These are phyloP conservation scores for Hirtodrosophila alboralis DNA, from an alignment of 2,888 invertebrate species.

Conservation along the genomic window DNA sequence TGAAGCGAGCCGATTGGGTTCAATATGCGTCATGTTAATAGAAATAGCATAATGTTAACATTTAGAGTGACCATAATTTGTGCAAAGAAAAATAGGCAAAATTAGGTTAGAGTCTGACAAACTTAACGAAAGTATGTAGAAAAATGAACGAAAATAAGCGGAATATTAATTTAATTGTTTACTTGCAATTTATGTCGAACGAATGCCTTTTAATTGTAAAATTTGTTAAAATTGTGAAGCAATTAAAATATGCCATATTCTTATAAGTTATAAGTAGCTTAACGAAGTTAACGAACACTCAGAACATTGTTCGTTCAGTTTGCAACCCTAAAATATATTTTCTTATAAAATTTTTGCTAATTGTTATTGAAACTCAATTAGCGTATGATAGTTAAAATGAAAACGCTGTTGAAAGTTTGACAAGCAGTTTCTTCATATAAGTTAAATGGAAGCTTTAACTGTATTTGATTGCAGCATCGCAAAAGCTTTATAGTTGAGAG, in stretches of 20 bases:
- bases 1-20: constrained; percentile 35
- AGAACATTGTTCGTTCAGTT: no score
- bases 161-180: no score
- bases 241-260: no score
- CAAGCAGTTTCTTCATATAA: constrained; percentile 1
- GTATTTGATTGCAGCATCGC: constrained; percentile 23
- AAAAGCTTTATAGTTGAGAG: neutral
- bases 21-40: constrained; percentile 12
- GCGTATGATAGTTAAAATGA: neutral
- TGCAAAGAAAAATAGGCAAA: no score
- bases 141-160: no score
- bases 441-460: neutral
- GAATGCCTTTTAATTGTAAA: no score
- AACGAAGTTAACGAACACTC: no score
- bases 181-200: no score
- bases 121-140: no score
- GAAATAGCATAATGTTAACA: neutral
- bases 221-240: no score
- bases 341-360: neutral
- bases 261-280: no score
- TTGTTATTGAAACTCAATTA: constrained; percentile 2
- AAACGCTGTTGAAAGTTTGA: constrained; percentile 1
- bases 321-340: neutral
- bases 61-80: neutral
- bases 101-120: no score